Percentiles rank a stretch among this genome's conserved stretches.
Conservation (phyloP, 1,140 invertebrate genomes). For the Drosophila subpulchrella region DNA sequence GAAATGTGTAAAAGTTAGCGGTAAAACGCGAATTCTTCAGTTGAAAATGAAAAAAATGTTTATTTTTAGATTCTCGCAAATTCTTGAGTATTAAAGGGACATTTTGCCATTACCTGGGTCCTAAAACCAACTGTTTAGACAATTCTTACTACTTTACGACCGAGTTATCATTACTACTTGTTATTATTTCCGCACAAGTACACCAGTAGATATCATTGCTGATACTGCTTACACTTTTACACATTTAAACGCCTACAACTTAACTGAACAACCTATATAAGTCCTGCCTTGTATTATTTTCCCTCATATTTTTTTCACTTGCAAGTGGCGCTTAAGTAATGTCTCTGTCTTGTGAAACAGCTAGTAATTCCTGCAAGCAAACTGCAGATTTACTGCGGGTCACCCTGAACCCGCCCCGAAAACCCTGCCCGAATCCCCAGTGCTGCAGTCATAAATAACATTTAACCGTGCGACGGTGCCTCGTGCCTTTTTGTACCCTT, state of each 20-base stretch:
- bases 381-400: conserved; percentile 61
- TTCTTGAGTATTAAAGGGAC: too few relatives aligned
- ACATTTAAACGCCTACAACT: neutral
- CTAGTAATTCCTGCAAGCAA: conserved; percentile 40
- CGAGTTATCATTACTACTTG: too few relatives aligned
- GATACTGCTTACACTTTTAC: too few relatives aligned
- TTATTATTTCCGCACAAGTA: too few relatives aligned
- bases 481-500: conserved; percentile 25
- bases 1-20: neutral
- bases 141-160: too few relatives aligned
- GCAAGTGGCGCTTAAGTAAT: conserved; percentile 48
- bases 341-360: conserved; percentile 49
- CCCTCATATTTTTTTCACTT: conserved; percentile 2
- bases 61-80: too few relatives aligned
- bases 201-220: too few relatives aligned
- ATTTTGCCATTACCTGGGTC: too few relatives aligned
- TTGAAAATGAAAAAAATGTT: too few relatives aligned
- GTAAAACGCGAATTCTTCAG: neutral
- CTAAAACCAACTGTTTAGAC: too few relatives aligned
- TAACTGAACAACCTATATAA: conserved; percentile 6
- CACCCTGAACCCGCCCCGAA: conserved; percentile 5
- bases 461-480: conserved; percentile 54
- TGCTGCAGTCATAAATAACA: conserved; percentile 77
- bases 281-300: conserved; percentile 12
- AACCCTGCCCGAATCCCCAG: neutral